Conservation (phyloP, 2,113 vertebrate genomes). For the Lophochroa leadbeateri region DNA sequence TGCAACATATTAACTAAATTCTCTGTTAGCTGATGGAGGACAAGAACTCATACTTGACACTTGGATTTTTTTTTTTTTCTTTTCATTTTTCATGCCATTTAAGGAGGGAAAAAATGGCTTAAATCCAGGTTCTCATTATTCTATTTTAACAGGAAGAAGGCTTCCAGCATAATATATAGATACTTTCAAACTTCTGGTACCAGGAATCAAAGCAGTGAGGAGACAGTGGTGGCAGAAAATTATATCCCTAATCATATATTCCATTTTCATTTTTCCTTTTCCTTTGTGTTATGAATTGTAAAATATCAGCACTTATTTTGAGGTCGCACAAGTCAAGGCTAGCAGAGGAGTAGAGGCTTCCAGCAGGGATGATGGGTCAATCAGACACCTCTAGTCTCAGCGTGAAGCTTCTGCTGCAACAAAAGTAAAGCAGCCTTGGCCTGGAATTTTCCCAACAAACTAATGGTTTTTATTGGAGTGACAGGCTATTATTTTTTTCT, state of each 20-base stretch:
- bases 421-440: conserved; percentile 53
- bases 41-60: not conserved
- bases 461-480: conserved; percentile 54
- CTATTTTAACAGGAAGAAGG: not conserved
- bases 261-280: conserved; percentile 51
- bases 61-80: not conserved
- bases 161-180: not conserved
- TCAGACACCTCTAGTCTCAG: conserved; percentile 70
- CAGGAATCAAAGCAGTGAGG: not conserved
- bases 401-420: conserved; percentile 42
- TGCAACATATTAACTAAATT: not conserved
- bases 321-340: conserved; percentile 59
- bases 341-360: conserved; percentile 60
- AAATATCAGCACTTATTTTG: conserved; percentile 70
- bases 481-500: conserved; percentile 2
- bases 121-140: not conserved
- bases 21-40: not conserved
- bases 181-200: not conserved
- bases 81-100: not conserved
- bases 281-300: conserved; percentile 62
- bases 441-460: conserved; percentile 73
- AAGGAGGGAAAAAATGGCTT: not conserved
- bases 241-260: conserved; percentile 42
- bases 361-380: conserved; percentile 70
- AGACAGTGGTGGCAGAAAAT: conserved; percentile 41